Evolutionary conservation across 2,113 vertebrate genomes (phyloP).

Genomic region (Tachysurus vachellii): DNA sequence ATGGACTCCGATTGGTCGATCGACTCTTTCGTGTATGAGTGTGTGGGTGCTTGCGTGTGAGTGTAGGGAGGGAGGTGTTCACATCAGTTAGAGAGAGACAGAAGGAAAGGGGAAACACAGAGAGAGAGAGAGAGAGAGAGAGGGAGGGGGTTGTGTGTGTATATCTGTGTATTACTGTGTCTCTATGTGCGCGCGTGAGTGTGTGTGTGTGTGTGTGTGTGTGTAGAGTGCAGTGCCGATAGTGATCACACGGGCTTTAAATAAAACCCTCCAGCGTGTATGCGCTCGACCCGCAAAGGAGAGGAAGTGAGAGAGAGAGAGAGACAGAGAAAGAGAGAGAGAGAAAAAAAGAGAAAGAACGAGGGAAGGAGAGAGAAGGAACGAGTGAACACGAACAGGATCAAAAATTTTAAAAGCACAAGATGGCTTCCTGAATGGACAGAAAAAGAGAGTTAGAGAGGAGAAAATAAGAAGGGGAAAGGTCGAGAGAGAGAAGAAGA

Average conservation of each 20-base stretch:
- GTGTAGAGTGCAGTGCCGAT: slow-evolving; percentile 61
- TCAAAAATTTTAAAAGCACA: background rate
- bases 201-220: slow-evolving; percentile 58
- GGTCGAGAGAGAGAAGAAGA: slow-evolving; percentile 53
- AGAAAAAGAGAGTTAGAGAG: slow-evolving; percentile 40
- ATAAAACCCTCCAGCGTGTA: slow-evolving; percentile 62
- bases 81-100: slow-evolving; percentile 59
- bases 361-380: slow-evolving; percentile 74
- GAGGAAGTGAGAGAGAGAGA: slow-evolving; percentile 56
- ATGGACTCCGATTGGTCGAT: slow-evolving; percentile 70
- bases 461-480: slow-evolving; percentile 27
- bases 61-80: slow-evolving; percentile 51
- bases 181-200: slow-evolving; percentile 50
- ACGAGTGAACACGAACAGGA: slow-evolving; percentile 63
- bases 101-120: slow-evolving; percentile 18
- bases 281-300: slow-evolving; percentile 66
- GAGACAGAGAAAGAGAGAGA: slow-evolving; percentile 64
- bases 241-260: slow-evolving; percentile 66
- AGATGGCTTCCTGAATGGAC: slow-evolving; percentile 48
- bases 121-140: slow-evolving; percentile 42
- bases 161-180: slow-evolving; percentile 33
- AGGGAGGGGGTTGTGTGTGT: slow-evolving; percentile 35
- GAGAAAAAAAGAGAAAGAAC: slow-evolving; percentile 59
- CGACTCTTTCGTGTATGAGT: slow-evolving; percentile 75
- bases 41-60: slow-evolving; percentile 47